Evolutionary conservation across 1,140 invertebrate species (phyloP).

Genomic region (Ceratosolen fusciceps): DNA sequence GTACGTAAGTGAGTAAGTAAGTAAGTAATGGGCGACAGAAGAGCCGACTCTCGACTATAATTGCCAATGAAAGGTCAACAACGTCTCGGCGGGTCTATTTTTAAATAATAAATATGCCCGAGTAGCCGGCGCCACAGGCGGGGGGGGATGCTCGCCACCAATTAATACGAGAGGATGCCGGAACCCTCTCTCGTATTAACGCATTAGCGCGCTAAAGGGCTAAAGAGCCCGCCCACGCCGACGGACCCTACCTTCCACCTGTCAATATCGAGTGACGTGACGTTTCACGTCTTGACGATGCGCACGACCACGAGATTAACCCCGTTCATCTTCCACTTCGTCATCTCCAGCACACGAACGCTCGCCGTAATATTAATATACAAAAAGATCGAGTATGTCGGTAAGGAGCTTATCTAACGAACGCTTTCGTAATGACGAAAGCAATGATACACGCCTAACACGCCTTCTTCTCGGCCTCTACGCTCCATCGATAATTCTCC

Average conservation of each 20-base stretch:
- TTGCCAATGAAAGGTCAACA: conserved; percentile 39
- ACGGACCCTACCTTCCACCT: too few relatives aligned
- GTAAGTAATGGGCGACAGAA: too few relatives aligned
- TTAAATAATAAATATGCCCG: not conserved
- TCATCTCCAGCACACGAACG: conserved; percentile 22
- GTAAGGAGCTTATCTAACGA: conserved; percentile 31
- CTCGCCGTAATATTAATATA: conserved; percentile 27
- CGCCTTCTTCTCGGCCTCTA: too few relatives aligned
- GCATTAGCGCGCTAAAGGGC: too few relatives aligned
- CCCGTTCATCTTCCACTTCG: conserved; percentile 40
- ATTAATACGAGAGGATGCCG: conserved; percentile 41
- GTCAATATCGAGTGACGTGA: not conserved
- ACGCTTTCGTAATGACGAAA: not conserved
- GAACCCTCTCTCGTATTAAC: too few relatives aligned
- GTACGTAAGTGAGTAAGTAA: too few relatives aligned
- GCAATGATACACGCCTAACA: too few relatives aligned
- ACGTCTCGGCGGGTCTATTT: conserved; percentile 21
- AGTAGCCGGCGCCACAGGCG: too few relatives aligned
- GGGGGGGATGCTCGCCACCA: conserved; percentile 26
- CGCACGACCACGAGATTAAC: conserved; percentile 14
- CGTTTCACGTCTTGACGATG: conserved; percentile 11
- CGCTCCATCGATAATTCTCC: too few relatives aligned
- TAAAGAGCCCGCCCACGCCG: too few relatives aligned
- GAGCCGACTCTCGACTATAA: too few relatives aligned
- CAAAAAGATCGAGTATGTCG: conserved; percentile 23